Conservation (phyloP, 2,113 vertebrate species). For the Apodemus speciosus region DNA sequence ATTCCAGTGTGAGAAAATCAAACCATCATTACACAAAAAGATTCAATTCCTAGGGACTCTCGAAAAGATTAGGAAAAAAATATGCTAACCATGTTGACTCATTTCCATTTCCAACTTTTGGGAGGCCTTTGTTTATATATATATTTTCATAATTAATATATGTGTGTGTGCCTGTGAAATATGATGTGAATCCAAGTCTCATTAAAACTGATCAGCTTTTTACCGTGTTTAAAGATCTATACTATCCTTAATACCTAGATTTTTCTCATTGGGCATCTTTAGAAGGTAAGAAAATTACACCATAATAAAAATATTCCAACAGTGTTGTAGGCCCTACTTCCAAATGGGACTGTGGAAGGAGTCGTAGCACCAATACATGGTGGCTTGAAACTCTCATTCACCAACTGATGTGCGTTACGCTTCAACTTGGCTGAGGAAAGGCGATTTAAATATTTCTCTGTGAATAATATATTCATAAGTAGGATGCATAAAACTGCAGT, state of each 20-base stretch:
- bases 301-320: constrained; percentile 47
- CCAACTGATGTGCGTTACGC: background rate
- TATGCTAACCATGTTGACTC: background rate
- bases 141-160: constrained; percentile 26
- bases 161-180: background rate
- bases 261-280: constrained; percentile 44
- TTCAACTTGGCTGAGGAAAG: constrained; percentile 51
- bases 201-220: constrained; percentile 40
- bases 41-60: constrained; percentile 28
- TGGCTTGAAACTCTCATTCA: constrained; percentile 24
- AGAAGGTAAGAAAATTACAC: constrained; percentile 57
- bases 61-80: constrained; percentile 50
- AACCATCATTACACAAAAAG: background rate
- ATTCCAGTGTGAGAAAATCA: constrained; percentile 7
- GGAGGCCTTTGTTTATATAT: constrained; percentile 20
- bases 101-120: constrained; percentile 32
- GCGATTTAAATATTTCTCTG: constrained; percentile 40
- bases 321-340: constrained; percentile 33
- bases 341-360: constrained; percentile 24
- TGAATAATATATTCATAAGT: constrained; percentile 60
- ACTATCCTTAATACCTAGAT: constrained; percentile 5
- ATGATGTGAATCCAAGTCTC: background rate
- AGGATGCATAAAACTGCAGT: constrained; percentile 53
- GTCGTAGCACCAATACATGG: background rate
- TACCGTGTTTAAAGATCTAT: background rate